Evolutionary conservation across 2,888 invertebrate species (phyloP), one percentile per base, ranked within the genome.

Genomic region (Punctoribates punctum): DNA sequence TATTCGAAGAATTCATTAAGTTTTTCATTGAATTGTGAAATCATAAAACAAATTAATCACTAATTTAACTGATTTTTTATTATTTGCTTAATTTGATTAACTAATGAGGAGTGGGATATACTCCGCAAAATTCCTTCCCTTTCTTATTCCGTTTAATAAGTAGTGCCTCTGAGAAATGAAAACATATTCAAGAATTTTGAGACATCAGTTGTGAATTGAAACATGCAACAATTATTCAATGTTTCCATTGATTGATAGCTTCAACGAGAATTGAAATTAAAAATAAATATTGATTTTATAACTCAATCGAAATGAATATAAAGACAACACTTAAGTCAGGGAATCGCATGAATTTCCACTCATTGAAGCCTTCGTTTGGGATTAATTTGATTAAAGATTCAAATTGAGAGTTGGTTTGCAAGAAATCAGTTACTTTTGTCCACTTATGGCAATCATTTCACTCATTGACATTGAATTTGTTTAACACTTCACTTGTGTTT

Each of bases 401-500:
- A 15, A 20, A 20, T 17, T 54, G 3, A 54, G n/a, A 54, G n/a
- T n/a, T 20, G n/a, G 20, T 54, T 54, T n/a, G n/a, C 15, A 1
- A 20, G 20, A 54, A 54, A 54, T 17, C 3, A n/a, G n/a, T 54
- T 54, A 54, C 20, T 54, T 54, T 60, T 60, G 60, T 60, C 60
- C 27, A 27, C 60, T 27, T 60, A 60, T 60, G 60, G 60, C 60
- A 60, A 60, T 54, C 54, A 54, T 54, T 15, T 3, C n/a, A 54
- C n/a, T 60, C 60, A 60, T 60, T 60, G 60, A 60, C 60, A 60
- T 60, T 60, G 60, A 60, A 60, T 60, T 60, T 27, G 34, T 34
- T 27, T 8, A 27, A 8, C n/a, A 27, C 60, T 60, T 60, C 29
- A 27, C 1, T 13, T 15, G 27, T 27, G 8, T 15, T 60, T 4